Evolutionary conservation across 2,888 invertebrate genomes (phyloP), one percentile per base, ranked within the genome.

Genomic region (Drosophila atroscutellata): DNA sequence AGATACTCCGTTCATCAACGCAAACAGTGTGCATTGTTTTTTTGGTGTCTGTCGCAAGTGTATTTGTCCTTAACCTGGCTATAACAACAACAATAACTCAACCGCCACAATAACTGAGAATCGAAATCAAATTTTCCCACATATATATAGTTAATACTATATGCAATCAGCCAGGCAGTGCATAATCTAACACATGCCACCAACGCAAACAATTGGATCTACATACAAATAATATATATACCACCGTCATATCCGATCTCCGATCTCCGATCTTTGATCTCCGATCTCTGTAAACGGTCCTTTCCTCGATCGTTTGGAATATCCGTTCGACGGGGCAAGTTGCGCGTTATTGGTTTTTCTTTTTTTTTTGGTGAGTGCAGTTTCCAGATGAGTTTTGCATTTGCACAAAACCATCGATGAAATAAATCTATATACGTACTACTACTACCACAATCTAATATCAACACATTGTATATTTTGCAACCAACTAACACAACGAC

Each of bases 301-400:
- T 52, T 18, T 39, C 15, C 11, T 60, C 36, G 47, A 50, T 64
- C 64, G 50, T 24, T 77, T 75, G 75, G 75, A 75, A 75, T 75
- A 77, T 75, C 57, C 61, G 60, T 18, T 56, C 59, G 56, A 72
- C 47, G 26, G 52, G 67, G 57, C 63, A 61, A 39, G 66, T 60
- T 68, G 52, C 75, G 63, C 61, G 77, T 65, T 61, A 65, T 75
- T 69, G 76, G 58, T 70, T 83, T 86, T 82, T 81, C 45, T 32
- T 52, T 11, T 52, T 26, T 36, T 82, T 80, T 83, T 83, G 83
- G 83, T 88, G 86, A 83, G 83, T 83, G 86, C 57, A 59, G 52
- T 63, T 61, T 24, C 5, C 49, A 28, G 64, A 55, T 72, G 49
- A 6, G 57, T 37, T 70, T 58, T 42, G 20, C 34, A 32, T 18